phyloP scores from a whole-genome alignment of 2,113 vertebrate genomes.

The Ophiodon elongatus region DNA sequence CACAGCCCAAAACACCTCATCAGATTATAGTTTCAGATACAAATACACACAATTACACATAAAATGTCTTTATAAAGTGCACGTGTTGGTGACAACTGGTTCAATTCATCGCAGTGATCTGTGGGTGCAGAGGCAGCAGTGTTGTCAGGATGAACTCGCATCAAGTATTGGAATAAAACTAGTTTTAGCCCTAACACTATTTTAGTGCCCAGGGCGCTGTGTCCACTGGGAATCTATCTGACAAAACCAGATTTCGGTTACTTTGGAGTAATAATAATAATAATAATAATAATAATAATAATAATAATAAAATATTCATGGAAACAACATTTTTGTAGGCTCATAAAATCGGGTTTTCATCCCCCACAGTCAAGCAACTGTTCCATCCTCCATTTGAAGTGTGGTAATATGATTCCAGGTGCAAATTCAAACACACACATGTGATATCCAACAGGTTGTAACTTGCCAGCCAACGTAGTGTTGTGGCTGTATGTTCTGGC shows the following conservation, averaged over 20 bases:
- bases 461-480: slow-evolving; percentile 49
- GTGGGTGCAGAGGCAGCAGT: not conserved
- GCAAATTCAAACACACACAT: slow-evolving; percentile 46
- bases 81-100: not conserved
- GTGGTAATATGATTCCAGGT: slow-evolving; percentile 40
- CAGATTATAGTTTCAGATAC: not conserved
- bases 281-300: no score
- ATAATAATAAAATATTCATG: no score
- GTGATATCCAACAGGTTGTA: slow-evolving; percentile 41
- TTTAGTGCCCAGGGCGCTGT: not conserved
- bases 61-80: not conserved
- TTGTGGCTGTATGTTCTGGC: slow-evolving; percentile 27
- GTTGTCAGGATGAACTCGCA: not conserved
- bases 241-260: not conserved
- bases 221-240: not conserved
- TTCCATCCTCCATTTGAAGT: slow-evolving; percentile 14
- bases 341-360: not conserved
- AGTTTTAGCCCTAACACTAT: not conserved
- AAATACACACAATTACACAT: not conserved
- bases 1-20: not conserved
- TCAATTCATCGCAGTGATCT: not conserved
- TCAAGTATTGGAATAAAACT: not conserved
- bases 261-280: no score
- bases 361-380: not conserved
- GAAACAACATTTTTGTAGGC: not conserved